These are phyloP conservation scores for Rhamnusium bicolor DNA, from an alignment of 2,888 invertebrate genomes.

Conservation along the genomic window DNA sequence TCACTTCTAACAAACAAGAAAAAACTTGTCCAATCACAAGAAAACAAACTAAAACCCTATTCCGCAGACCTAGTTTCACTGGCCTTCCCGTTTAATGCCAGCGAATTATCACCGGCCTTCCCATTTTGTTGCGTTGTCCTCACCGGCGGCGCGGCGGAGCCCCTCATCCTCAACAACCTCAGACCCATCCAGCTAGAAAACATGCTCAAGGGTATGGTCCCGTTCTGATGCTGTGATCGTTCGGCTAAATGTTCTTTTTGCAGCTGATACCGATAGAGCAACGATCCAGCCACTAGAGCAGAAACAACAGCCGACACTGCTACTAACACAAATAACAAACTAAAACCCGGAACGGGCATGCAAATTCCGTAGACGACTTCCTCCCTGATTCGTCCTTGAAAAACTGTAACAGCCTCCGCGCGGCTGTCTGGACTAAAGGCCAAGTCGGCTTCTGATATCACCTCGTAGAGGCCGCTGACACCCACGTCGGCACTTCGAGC, in stretches of 20 bases:
- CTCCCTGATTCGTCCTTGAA: slow-evolving; percentile 89
- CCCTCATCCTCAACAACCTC: slow-evolving; percentile 74
- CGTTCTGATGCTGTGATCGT: slow-evolving; percentile 70
- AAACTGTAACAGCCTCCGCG: slow-evolving; percentile 88
- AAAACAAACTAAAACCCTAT: not conserved
- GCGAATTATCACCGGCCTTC: slow-evolving; percentile 52
- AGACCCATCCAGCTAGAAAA: slow-evolving; percentile 84
- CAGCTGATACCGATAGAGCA: slow-evolving; percentile 74
- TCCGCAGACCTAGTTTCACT: slow-evolving; percentile 56
- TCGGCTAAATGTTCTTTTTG: slow-evolving; percentile 79
- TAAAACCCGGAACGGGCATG: slow-evolving; percentile 91
- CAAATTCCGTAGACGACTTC: slow-evolving; percentile 94
- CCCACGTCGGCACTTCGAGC: slow-evolving; percentile 90
- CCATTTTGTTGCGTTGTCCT: slow-evolving; percentile 55
- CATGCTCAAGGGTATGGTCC: slow-evolving; percentile 75
- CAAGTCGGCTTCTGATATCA: slow-evolving; percentile 92
- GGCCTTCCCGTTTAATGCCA: slow-evolving; percentile 41
- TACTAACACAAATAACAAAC: slow-evolving; percentile 89
- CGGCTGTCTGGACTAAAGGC: slow-evolving; percentile 89
- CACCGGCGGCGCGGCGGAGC: slow-evolving; percentile 45
- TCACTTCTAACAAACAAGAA: not conserved
- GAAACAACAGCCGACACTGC: slow-evolving; percentile 91
- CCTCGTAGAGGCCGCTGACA: slow-evolving; percentile 89
- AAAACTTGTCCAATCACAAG: not conserved
- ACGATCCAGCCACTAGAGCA: slow-evolving; percentile 84